These are phyloP conservation scores for Sesia apiformis DNA, from an alignment of 2,888 invertebrate genomes.

Conservation along the genomic window DNA sequence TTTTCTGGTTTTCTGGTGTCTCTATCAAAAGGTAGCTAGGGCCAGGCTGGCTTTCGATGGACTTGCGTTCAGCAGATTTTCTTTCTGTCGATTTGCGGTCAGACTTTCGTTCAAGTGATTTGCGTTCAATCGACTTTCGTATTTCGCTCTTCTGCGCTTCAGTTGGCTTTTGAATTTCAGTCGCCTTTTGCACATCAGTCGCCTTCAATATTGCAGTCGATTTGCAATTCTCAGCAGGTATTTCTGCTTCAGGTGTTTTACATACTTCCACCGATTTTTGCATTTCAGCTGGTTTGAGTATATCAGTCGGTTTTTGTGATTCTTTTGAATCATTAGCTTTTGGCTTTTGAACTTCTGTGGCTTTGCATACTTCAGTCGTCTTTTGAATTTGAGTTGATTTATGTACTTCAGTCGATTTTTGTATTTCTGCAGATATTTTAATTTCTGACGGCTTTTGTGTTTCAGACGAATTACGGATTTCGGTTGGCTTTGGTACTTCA, in stretches of 20 bases:
- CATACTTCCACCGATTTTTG: too few species aligned
- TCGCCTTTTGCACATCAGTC: neutral
- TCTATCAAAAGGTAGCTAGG: conserved; percentile 55
- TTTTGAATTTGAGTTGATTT: neutral
- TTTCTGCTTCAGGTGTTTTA: too few species aligned
- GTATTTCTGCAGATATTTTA: neutral
- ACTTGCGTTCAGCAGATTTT: conserved; percentile 38
- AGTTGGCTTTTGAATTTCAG: neutral
- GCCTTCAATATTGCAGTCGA: too few species aligned
- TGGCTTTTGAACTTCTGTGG: neutral
- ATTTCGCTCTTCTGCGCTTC: neutral
- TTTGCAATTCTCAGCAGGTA: too few species aligned
- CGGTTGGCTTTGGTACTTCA: neutral
- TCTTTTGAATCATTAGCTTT: too few species aligned
- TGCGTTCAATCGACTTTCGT: neutral
- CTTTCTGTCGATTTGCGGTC: conserved; percentile 10
- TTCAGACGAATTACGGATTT: neutral
- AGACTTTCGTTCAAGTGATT: conserved; percentile 25
- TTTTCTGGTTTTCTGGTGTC: conserved; percentile 78
- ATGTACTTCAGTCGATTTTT: neutral
- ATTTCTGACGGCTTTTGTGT: neutral
- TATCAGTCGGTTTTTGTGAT: too few species aligned
- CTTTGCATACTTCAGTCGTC: neutral
- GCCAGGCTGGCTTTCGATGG: conserved; percentile 43
- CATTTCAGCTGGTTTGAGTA: too few species aligned